Evolutionary conservation across 2,888 invertebrate species (phyloP).

Genomic region (Acanthosepion pharaonis): DNA sequence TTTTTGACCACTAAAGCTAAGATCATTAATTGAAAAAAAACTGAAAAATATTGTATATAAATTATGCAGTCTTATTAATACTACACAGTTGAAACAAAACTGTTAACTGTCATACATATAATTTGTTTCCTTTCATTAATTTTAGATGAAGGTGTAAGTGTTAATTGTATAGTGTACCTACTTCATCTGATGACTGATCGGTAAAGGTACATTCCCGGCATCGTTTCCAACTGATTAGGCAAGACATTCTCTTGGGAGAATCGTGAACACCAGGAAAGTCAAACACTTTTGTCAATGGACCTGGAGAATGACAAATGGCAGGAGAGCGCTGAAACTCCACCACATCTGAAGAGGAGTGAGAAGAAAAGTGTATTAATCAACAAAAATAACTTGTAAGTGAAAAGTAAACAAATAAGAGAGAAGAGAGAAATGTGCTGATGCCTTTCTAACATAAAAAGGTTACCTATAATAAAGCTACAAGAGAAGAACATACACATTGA

Average conservation of each 20-base stretch:
- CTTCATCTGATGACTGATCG: constrained; percentile 69
- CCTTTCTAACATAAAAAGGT: not conserved
- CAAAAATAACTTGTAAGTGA: not conserved
- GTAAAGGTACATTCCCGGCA: constrained; percentile 70
- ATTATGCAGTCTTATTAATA: no score
- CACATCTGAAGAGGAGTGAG: constrained; percentile 55
- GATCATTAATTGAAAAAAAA: no score
- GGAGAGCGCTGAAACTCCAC: constrained; percentile 63
- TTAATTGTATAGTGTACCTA: constrained; percentile 48
- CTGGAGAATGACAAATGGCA: constrained; percentile 58
- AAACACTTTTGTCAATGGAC: constrained; percentile 63
- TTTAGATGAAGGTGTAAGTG: not conserved
- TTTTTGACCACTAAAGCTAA: no score
- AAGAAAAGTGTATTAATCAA: not conserved
- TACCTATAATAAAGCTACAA: not conserved
- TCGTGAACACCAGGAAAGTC: constrained; percentile 66
- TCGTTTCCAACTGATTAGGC: constrained; percentile 70
- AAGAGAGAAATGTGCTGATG: not conserved
- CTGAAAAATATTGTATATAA: no score
- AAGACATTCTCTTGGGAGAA: constrained; percentile 64
- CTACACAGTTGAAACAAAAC: no score
- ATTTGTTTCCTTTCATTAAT: no score
- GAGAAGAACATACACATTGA: not conserved
- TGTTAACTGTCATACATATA: no score
- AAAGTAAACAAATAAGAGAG: not conserved